Conservation (phyloP, 2,797 vertebrate genomes). For the Telmatherina bonti region DNA sequence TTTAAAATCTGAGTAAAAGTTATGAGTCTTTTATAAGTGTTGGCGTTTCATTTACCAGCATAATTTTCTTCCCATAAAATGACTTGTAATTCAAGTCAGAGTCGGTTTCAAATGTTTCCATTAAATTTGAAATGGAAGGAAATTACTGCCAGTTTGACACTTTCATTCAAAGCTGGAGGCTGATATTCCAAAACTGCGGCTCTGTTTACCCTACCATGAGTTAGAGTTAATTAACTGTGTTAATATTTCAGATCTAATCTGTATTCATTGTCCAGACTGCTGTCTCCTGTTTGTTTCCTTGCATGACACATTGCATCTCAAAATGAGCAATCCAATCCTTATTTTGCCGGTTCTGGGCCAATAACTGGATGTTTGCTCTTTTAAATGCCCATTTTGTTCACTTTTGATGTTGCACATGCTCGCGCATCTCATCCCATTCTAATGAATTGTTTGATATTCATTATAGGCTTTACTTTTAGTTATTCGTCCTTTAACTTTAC, state of each 20-base stretch:
- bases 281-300: constrained; percentile 58
- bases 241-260: constrained; percentile 74
- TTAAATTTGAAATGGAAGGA: constrained; percentile 64
- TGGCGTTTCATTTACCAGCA: constrained; percentile 27
- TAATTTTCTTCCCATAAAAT: constrained; percentile 18
- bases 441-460: constrained; percentile 1
- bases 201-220: constrained; percentile 65
- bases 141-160: constrained; percentile 70
- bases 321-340: constrained; percentile 23
- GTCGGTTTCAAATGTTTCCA: constrained; percentile 61
- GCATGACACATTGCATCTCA: constrained; percentile 56
- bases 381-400: constrained; percentile 26
- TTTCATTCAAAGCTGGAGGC: constrained; percentile 56
- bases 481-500: not conserved
- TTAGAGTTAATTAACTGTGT: constrained; percentile 75
- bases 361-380: constrained; percentile 31
- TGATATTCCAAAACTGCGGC: constrained; percentile 56
- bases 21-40: constrained; percentile 23
- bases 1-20: constrained; percentile 25
- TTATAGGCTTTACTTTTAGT: not conserved
- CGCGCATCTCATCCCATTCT: not conserved
- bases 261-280: constrained; percentile 61
- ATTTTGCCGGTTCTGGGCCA: constrained; percentile 13
- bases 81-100: constrained; percentile 47
- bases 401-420: constrained; percentile 16